Evolutionary conservation across 2,113 vertebrate genomes (phyloP), one percentile per base, ranked within the genome.

Genomic region (Numida meleagris): DNA sequence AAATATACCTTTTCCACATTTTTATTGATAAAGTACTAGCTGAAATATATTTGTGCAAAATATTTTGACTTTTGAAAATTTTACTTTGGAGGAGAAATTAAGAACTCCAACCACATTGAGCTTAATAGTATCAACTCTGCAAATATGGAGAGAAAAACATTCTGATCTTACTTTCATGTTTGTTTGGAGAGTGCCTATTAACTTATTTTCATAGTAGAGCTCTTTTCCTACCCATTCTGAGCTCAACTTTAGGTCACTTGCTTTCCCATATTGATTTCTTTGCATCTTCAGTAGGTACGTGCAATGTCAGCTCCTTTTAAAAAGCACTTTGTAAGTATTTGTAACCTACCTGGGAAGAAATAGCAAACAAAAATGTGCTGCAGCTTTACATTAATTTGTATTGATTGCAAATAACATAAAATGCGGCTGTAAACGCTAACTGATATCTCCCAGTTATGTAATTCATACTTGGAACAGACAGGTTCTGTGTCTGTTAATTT

Each of bases 381-480:
- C 53, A 70, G 29, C 40, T 88, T 82, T 80, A 85, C 38, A 34
- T 65, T 55, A 50, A 70, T 82, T 68, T 59, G 5, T 85, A 68
- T 78, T 90, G 65, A 85, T 82, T 68, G n/a, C 43, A 85, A 85
- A 65, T 77, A 42, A 51, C 24, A 36, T 83, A 46, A 55, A 80
- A 51, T 81, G 31, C 20, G 48, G 38, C 12, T 73, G 71, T 38
- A 53, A 92, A 73, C 38, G 82, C 72, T 18, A 23, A 8, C 20
- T 72, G 38, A 18, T 82, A 8, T 46, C 65, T 89, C 51, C 24
- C 53, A 72, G 53, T 34, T 51, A 4, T 34, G 29, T 59, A 68
- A 68, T 11, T 68, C 43, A n/a, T 72, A 38, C 40, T 67, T 14
- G 11, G 38, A 89, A 17, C 48, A 72, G 78, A 85, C 63, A 62